Percentiles rank a stretch among this genome's conserved stretches.
These are phyloP conservation scores for Glaucidium brasilianum DNA, from an alignment of 2,113 vertebrate genomes.

Conservation along the genomic window DNA sequence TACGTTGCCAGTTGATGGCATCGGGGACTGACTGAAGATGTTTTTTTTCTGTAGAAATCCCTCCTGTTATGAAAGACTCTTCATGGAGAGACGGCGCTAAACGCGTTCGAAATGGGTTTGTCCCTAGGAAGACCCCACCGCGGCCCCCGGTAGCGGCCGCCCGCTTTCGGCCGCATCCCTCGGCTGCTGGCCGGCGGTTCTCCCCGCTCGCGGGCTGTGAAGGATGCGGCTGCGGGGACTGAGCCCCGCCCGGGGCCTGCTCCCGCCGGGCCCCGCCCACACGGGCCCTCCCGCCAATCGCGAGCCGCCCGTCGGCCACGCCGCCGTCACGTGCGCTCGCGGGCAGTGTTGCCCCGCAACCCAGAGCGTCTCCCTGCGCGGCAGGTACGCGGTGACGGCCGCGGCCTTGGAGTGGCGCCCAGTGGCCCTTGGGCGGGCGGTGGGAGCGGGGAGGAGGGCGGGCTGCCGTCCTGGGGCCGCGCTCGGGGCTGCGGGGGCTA, in stretches of 20 bases:
- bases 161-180: neutral
- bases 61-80: neutral
- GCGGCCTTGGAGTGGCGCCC: no score
- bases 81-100: accelerated
- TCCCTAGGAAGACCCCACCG: neutral
- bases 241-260: no score
- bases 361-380: neutral
- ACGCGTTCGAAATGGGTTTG: accelerated
- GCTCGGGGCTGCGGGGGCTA: neutral
- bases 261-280: neutral
- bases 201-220: neutral
- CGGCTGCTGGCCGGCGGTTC: neutral
- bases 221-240: no score
- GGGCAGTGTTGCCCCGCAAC: neutral
- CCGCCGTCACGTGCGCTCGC: no score
- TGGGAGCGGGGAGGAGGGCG: no score
- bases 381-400: neutral
- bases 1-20: accelerated
- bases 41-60: no score
- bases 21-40: neutral
- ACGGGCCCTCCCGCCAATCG: neutral
- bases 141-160: no score
- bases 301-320: neutral
- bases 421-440: neutral
- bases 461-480: no score